A percentile compares a stretch with the other conserved stretches of the same genome.
Evolutionary conservation across 2,888 invertebrate species (phyloP).

Genomic region (Griposia aprilina): DNA sequence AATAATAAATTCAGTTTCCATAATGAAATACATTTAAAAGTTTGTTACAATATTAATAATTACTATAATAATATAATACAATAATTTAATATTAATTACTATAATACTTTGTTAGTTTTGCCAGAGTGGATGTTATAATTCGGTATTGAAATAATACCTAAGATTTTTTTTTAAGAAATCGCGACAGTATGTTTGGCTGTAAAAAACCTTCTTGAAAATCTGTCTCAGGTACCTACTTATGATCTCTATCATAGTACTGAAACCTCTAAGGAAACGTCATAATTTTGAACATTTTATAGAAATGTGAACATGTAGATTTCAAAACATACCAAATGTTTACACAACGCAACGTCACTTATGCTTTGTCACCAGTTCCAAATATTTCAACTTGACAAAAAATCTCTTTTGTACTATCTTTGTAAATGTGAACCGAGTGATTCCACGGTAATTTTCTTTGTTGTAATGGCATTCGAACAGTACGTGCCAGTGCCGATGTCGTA

Average conservation of each 20-base stretch:
- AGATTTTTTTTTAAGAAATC: too few relatives aligned
- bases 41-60: too few relatives aligned
- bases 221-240: background rate
- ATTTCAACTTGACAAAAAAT: background rate
- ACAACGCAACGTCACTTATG: background rate
- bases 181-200: background rate
- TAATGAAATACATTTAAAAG: too few relatives aligned
- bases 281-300: slow-evolving; percentile 4
- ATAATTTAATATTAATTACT: too few relatives aligned
- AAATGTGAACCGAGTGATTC: background rate
- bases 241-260: background rate
- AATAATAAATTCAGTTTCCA: too few relatives aligned
- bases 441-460: background rate
- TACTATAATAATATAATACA: too few relatives aligned
- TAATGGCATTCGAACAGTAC: background rate
- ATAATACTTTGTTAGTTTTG: too few relatives aligned
- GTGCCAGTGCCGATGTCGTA: background rate
- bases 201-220: background rate
- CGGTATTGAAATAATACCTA: too few relatives aligned
- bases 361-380: background rate
- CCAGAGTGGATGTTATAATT: too few relatives aligned
- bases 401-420: background rate
- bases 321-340: background rate
- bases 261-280: background rate
- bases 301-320: background rate